These are phyloP conservation scores for Keiferia lycopersicella DNA, from an alignment of 2,888 invertebrate genomes.

Conservation along the genomic window DNA sequence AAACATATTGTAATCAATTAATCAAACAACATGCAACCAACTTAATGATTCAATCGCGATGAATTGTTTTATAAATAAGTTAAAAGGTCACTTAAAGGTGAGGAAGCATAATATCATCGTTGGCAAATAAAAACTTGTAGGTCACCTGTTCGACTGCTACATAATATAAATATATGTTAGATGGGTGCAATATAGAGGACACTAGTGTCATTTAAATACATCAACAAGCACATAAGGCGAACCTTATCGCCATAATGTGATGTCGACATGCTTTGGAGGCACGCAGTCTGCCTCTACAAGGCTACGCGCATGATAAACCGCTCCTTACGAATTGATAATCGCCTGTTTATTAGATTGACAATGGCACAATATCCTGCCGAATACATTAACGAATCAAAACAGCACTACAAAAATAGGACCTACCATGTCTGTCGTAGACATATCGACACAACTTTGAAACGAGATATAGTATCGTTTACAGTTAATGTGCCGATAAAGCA, in stretches of 20 bases:
- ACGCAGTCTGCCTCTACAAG: constrained; percentile 62
- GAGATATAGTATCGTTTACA: constrained; percentile 1
- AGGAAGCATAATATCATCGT: constrained; percentile 37
- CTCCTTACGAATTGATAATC: constrained; percentile 17
- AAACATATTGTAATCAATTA: constrained; percentile 32
- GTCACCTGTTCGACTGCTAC: constrained; percentile 25
- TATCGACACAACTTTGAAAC: constrained; percentile 1
- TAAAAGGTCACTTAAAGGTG: constrained; percentile 43
- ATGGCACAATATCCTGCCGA: constrained; percentile 12
- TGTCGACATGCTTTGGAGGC: constrained; percentile 50
- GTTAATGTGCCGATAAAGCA: constrained; percentile 3
- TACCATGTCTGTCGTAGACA: neutral
- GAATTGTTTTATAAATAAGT: constrained; percentile 39
- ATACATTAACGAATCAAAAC: constrained; percentile 9
- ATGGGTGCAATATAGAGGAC: constrained; percentile 15
- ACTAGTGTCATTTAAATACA: neutral
- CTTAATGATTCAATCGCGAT: constrained; percentile 40
- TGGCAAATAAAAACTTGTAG: constrained; percentile 33
- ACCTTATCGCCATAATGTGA: constrained; percentile 32
- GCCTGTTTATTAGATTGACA: constrained; percentile 12
- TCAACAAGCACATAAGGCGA: constrained; percentile 24
- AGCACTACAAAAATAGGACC: neutral
- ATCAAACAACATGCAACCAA: constrained; percentile 36
- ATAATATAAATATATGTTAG: constrained; percentile 12
- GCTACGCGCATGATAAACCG: constrained; percentile 36